Percentiles rank a stretch among this genome's conserved stretches.
These are phyloP conservation scores for Epiblema foenella DNA, from an alignment of 2,888 invertebrate species.

Conservation along the genomic window DNA sequence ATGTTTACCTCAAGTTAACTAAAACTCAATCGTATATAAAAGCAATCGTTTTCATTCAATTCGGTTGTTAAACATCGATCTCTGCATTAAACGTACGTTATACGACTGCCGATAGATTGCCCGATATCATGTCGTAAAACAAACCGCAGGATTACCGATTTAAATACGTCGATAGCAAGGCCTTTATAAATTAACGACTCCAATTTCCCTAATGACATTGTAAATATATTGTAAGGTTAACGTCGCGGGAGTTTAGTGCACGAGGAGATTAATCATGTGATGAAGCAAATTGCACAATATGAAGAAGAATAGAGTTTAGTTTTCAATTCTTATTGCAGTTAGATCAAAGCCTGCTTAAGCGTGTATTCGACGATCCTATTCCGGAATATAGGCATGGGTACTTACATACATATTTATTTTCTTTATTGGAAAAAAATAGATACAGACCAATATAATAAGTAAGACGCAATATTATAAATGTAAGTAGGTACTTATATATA, in stretches of 20 bases:
- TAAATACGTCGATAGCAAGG: conserved; percentile 78
- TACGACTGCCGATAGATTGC: conserved; percentile 71
- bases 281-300: conserved; percentile 1
- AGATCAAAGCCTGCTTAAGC: no score
- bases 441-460: no score
- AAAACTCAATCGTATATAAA: conserved; percentile 23
- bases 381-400: no score
- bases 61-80: conserved; percentile 63
- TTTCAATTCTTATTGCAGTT: no score
- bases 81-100: conserved; percentile 64
- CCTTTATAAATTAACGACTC: conserved; percentile 80
- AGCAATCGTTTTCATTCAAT: conserved; percentile 56
- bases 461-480: no score
- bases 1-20: conserved; percentile 19
- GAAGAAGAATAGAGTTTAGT: no score
- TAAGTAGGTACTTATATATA: no score
- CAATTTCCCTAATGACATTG: conserved; percentile 84
- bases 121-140: conserved; percentile 78
- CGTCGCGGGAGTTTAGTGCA: conserved; percentile 26
- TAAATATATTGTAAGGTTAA: conserved; percentile 80
- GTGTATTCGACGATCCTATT: no score
- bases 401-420: no score
- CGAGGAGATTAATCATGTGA: conserved; percentile 14
- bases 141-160: conserved; percentile 81
- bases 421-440: no score